phyloP scores from a whole-genome alignment of 2,113 vertebrate genomes.

The Platycercus adscitus region DNA sequence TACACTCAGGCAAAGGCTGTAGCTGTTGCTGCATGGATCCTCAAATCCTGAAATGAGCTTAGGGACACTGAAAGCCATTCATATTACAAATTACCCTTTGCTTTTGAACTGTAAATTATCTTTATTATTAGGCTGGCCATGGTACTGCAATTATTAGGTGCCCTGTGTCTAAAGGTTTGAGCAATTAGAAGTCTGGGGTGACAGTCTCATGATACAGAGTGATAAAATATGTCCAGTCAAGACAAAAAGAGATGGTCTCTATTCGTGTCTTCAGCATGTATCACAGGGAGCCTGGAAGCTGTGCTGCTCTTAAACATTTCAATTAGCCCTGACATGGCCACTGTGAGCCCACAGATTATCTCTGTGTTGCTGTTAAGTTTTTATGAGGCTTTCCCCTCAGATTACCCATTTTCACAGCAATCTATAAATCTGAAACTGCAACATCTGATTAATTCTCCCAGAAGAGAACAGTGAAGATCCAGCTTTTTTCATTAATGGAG shows the following conservation, averaged over 20 bases:
- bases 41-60: conserved; percentile 51
- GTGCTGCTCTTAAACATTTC: conserved; percentile 69
- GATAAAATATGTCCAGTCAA: conserved; percentile 74
- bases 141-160: conserved; percentile 77
- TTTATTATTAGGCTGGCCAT: conserved; percentile 75
- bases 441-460: conserved; percentile 59
- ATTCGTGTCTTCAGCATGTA: conserved; percentile 65
- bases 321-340: conserved; percentile 68
- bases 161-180: conserved; percentile 76
- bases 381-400: conserved; percentile 66
- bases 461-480: conserved; percentile 48
- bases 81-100: conserved; percentile 68
- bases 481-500: conserved; percentile 71
- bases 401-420: conserved; percentile 51
- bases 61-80: conserved; percentile 65
- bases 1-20: neutral
- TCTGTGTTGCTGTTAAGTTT: conserved; percentile 60
- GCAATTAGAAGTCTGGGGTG: conserved; percentile 74
- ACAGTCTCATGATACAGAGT: conserved; percentile 64
- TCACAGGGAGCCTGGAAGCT: conserved; percentile 47
- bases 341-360: conserved; percentile 66
- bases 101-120: conserved; percentile 80
- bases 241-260: conserved; percentile 73
- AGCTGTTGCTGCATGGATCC: conserved; percentile 34
- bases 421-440: conserved; percentile 71